Conservation (phyloP, 2,888 invertebrate genomes). For the Rhorus exstirpatorius region DNA sequence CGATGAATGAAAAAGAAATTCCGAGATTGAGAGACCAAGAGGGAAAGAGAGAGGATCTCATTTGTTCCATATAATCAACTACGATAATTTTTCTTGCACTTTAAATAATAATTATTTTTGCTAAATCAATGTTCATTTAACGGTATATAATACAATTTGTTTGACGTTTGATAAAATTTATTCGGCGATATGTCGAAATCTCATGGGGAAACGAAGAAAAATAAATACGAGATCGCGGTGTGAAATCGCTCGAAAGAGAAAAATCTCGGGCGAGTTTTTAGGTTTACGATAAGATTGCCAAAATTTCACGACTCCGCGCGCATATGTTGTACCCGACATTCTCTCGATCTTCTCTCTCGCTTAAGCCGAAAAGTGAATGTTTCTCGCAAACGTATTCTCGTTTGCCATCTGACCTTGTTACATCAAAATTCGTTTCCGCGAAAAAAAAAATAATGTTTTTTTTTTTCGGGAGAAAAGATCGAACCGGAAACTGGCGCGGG, state of each 20-base stretch:
- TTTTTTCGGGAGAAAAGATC: background rate
- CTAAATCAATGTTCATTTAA: no score
- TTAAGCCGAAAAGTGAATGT: conserved; percentile 41
- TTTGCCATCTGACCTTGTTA: conserved; percentile 1
- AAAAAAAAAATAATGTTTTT: no score
- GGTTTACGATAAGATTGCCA: conserved; percentile 52
- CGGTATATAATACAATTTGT: no score
- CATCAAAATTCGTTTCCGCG: conserved; percentile 56
- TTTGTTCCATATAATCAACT: no score
- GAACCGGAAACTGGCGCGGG: conserved; percentile 20
- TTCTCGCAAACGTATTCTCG: conserved; percentile 11
- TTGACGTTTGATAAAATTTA: background rate
- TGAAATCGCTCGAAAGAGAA: conserved; percentile 58
- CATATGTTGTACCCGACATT: conserved; percentile 2
- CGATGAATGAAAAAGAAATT: background rate
- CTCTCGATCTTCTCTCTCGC: background rate
- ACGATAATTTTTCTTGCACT: no score
- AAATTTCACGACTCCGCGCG: conserved; percentile 37
- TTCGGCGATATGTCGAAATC: conserved; percentile 33
- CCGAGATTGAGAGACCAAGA: no score
- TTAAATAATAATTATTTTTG: no score
- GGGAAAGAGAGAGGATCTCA: background rate
- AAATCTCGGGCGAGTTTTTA: conserved; percentile 41
- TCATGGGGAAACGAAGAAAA: conserved; percentile 16
- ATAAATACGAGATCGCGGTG: conserved; percentile 43